These are phyloP conservation scores for Platalea minor DNA, from an alignment of 2,797 vertebrate species.

Conservation along the genomic window DNA sequence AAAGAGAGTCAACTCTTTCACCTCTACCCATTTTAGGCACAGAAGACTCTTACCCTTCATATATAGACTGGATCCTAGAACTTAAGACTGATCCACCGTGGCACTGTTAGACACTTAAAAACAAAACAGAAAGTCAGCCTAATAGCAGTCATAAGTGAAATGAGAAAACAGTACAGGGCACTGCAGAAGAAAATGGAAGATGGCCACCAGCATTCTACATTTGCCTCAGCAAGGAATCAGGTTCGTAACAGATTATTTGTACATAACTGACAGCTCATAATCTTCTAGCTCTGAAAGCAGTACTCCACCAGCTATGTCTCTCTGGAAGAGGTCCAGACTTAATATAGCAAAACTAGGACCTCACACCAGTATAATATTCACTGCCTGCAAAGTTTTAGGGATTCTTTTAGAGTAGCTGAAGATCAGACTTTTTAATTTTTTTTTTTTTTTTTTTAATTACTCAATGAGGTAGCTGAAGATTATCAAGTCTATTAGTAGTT, in stretches of 20 bases:
- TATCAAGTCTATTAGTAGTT: not conserved
- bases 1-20: not conserved
- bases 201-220: not conserved
- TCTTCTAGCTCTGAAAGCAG: not conserved
- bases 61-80: not conserved
- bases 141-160: not conserved
- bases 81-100: not conserved
- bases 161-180: not conserved
- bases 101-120: not conserved
- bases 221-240: not conserved
- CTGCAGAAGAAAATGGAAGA: not conserved
- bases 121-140: not conserved
- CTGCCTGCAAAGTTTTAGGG: not conserved
- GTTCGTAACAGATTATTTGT: not conserved
- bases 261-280: not conserved
- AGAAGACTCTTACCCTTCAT: not conserved
- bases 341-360: not conserved
- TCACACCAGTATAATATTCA: not conserved
- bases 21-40: not conserved
- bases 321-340: conserved; percentile 4
- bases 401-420: not conserved
- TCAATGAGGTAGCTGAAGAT: not conserved
- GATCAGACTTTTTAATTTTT: not conserved
- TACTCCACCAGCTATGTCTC: not conserved
- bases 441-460: not conserved